Conservation (phyloP, 2,888 invertebrate species). For the Timema podura region DNA sequence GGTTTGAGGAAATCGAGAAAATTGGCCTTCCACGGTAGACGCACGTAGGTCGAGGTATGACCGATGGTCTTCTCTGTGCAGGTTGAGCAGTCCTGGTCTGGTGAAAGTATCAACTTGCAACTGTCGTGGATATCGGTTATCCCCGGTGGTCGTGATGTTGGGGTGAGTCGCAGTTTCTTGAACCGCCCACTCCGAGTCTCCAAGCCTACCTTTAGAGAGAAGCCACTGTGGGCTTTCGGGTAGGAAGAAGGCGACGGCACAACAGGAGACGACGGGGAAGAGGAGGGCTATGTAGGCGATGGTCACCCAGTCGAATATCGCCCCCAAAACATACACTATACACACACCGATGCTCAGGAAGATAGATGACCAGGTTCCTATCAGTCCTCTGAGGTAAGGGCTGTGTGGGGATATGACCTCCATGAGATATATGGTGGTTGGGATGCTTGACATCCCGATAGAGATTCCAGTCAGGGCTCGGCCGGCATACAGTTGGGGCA, state of each 20-base stretch:
- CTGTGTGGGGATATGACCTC: constrained; percentile 1
- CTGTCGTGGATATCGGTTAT: too few relatives aligned
- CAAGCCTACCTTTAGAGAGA: background rate
- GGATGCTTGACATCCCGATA: background rate
- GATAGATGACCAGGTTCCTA: background rate
- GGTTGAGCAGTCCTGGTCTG: background rate
- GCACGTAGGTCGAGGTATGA: too few relatives aligned
- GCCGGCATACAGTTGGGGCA: background rate
- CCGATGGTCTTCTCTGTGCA: background rate
- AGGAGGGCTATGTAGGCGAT: background rate
- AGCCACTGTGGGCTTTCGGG: constrained; percentile 9
- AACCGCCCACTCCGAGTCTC: constrained; percentile 1
- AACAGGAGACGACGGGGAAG: background rate
- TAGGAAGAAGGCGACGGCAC: background rate
- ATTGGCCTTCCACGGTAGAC: background rate
- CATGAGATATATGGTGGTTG: background rate
- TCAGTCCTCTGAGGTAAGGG: background rate
- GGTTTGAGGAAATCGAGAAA: background rate
- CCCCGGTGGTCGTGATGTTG: background rate
- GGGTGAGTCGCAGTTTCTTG: background rate
- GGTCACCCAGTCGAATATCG: background rate
- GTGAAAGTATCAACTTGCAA: too few relatives aligned
- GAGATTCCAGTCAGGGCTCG: constrained; percentile 1
- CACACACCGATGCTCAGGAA: background rate
- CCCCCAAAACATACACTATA: background rate